A percentile compares a stretch with the other conserved stretches of the same genome.
phyloP scores from a whole-genome alignment of 2,113 vertebrate species.

The Neogobius melanostomus region DNA sequence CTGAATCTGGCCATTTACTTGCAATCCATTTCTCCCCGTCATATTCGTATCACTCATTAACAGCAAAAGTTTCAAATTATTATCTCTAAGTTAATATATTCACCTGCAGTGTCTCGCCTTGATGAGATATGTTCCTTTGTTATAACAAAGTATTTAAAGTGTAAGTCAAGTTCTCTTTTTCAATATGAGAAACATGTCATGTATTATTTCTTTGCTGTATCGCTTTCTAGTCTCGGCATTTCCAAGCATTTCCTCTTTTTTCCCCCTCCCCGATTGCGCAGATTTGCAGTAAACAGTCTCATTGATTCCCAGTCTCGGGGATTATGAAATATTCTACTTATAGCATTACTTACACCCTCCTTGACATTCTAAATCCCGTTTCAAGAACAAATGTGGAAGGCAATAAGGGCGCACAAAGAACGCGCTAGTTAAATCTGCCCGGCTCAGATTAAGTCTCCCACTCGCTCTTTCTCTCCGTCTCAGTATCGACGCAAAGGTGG shows the following conservation, averaged over 20 bases:
- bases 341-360: slow-evolving; percentile 68
- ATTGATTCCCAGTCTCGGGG: slow-evolving; percentile 63
- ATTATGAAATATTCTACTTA: slow-evolving; percentile 74
- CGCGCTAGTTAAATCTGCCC: slow-evolving; percentile 64
- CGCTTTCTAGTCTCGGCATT: slow-evolving; percentile 24
- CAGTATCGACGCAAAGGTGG: slow-evolving; percentile 59
- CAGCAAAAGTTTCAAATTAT: no score
- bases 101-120: no score
- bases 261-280: neutral
- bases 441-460: slow-evolving; percentile 62
- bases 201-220: no score
- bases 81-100: no score
- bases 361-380: slow-evolving; percentile 77
- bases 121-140: no score
- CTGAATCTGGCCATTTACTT: no score
- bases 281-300: slow-evolving; percentile 60
- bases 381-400: slow-evolving; percentile 74
- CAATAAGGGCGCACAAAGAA: slow-evolving; percentile 57
- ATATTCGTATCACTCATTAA: no score
- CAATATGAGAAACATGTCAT: no score
- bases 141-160: no score
- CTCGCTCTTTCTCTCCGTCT: slow-evolving; percentile 15
- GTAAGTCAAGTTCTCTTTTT: no score
- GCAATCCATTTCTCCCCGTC: no score
- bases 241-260: slow-evolving; percentile 41